Evolutionary conservation across 2,113 vertebrate genomes (phyloP), one percentile per base, ranked within the genome.

Genomic region (Megalops atlanticus): DNA sequence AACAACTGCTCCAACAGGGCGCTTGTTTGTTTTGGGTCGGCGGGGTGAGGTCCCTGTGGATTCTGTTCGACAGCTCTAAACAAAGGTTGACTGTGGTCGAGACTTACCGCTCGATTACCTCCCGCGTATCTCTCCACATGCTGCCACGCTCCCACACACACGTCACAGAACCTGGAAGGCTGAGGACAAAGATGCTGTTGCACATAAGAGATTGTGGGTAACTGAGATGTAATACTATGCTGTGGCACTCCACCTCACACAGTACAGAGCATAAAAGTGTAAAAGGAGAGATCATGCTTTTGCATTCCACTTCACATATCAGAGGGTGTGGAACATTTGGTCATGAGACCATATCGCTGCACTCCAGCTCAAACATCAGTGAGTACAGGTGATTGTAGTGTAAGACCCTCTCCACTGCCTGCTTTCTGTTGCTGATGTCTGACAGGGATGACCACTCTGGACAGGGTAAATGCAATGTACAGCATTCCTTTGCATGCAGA

Each of bases 11-110:
- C 33, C 31, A 3, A 76, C 74, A 49, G 16, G 27, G 41, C 45
- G 24, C 31, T 76, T 76, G 74, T 76, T 76, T 76, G 45, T 49
- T 49, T 49, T 41, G 74, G 43, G 73, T 64, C n/a, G 58, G n/a
- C n/a, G 24, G 58, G 58, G 58, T 64, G n/a, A 64, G 74, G 74
- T 64, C 58, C 58, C 58, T 11, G 58, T 11, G 24, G 58, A 64
- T 16, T 45, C 31, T 31, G 43, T 31, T 76, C 41, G 31, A 45
- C 74, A 47, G 41, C 74, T 76, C 43, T 40, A 27, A 47, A 76
- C 74, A 76, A 76, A 76, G 74, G 45, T 33, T 27, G 74, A 31
- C 45, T 76, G 11, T 27, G 24, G 31, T n/a, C n/a, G 41, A 43
- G 74, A 27, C 74, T 76, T 45, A 27, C 74, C 45, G n/a, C 74